Evolutionary conservation across 2,797 vertebrate genomes (phyloP).

Genomic region (Odontamblyopus lacepedii): DNA sequence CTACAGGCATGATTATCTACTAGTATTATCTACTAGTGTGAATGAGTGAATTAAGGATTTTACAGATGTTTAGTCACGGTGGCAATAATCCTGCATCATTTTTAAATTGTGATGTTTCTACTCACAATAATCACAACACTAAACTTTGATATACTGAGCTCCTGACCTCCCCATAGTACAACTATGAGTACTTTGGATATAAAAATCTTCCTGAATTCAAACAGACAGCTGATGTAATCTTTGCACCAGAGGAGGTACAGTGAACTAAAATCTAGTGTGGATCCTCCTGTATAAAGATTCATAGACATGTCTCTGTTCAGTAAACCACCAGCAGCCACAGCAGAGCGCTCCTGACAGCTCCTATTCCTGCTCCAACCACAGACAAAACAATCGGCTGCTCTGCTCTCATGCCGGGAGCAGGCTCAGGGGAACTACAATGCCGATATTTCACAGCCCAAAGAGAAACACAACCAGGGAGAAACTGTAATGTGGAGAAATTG

Average conservation of each 20-base stretch:
- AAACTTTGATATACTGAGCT: too few relatives aligned
- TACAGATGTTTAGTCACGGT: too few relatives aligned
- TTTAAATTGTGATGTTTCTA: too few relatives aligned
- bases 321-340: slow-evolving; percentile 34
- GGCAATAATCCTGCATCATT: too few relatives aligned
- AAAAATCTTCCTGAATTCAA: slow-evolving; percentile 24
- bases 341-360: slow-evolving; percentile 35
- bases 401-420: slow-evolving; percentile 24
- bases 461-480: slow-evolving; percentile 19
- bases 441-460: slow-evolving; percentile 27
- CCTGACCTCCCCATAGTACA: not conserved
- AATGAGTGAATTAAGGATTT: too few relatives aligned
- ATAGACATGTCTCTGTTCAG: slow-evolving; percentile 19
- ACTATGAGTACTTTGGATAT: not conserved
- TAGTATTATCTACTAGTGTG: too few relatives aligned
- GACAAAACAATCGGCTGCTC: slow-evolving; percentile 46
- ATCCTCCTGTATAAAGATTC: slow-evolving; percentile 26
- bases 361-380: slow-evolving; percentile 42
- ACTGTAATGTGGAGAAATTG: not conserved
- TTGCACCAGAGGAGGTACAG: slow-evolving; percentile 23
- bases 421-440: slow-evolving; percentile 37
- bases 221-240: slow-evolving; percentile 25
- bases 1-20: too few relatives aligned
- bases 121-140: too few relatives aligned
- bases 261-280: slow-evolving; percentile 11